Evolutionary conservation across 1,140 invertebrate genomes (phyloP).

Genomic region (Manduca sexta): DNA sequence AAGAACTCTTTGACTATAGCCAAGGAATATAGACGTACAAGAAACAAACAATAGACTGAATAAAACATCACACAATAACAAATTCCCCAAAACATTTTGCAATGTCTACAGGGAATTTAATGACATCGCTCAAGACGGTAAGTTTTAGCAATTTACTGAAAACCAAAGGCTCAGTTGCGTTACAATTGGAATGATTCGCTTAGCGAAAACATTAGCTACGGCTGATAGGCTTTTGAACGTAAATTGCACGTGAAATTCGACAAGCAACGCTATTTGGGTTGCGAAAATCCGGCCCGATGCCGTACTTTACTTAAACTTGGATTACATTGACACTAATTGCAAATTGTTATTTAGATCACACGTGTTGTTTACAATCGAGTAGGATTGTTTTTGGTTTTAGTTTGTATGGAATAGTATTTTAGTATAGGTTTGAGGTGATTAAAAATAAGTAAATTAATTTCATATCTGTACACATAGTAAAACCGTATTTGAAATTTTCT

Average conservation of each 20-base stretch:
- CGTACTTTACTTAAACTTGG: slow-evolving; percentile 19
- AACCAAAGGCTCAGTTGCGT: background rate
- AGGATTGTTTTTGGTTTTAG: slow-evolving; percentile 7
- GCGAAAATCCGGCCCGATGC: slow-evolving; percentile 21
- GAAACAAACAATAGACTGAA: too few relatives aligned
- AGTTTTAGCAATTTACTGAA: background rate
- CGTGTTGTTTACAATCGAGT: slow-evolving; percentile 5
- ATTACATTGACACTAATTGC: slow-evolving; percentile 14
- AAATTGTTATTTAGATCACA: slow-evolving; percentile 11
- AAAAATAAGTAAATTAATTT: too few relatives aligned
- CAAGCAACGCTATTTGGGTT: slow-evolving; percentile 30
- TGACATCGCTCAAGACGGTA: background rate
- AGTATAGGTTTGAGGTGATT: too few relatives aligned
- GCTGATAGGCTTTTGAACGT: slow-evolving; percentile 59
- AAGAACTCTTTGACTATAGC: too few relatives aligned
- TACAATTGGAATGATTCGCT: slow-evolving; percentile 56
- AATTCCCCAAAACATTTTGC: background rate
- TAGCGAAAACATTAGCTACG: slow-evolving; percentile 64
- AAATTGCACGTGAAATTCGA: slow-evolving; percentile 66
- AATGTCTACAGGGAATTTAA: background rate
- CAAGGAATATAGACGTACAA: too few relatives aligned
- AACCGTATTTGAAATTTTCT: too few relatives aligned
- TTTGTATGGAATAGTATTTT: slow-evolving; percentile 6
- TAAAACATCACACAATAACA: too few relatives aligned
- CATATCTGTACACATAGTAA: too few relatives aligned